These are phyloP conservation scores for Phortica magna DNA, from an alignment of 2,888 invertebrate genomes.

Conservation along the genomic window DNA sequence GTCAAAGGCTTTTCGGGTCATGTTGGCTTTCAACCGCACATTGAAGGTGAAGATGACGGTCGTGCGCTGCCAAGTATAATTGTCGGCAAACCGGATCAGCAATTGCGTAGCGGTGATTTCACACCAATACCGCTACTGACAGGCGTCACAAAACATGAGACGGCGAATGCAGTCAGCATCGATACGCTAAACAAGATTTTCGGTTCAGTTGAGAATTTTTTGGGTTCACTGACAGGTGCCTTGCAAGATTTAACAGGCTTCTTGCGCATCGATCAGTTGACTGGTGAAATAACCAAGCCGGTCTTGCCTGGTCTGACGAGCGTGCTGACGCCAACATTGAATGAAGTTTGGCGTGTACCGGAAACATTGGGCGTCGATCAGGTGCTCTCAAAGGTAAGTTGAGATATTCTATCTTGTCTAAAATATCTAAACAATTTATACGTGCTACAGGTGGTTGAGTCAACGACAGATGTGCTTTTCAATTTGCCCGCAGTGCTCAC, in stretches of 20 bases:
- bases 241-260: constrained; percentile 65
- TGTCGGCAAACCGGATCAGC: constrained; percentile 81
- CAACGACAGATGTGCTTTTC: constrained; percentile 85
- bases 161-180: constrained; percentile 76
- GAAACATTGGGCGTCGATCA: constrained; percentile 66
- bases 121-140: constrained; percentile 84
- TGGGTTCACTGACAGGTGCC: constrained; percentile 67
- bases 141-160: constrained; percentile 87
- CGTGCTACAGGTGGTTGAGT: constrained; percentile 65
- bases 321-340: constrained; percentile 64
- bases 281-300: constrained; percentile 68
- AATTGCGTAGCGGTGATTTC: constrained; percentile 80
- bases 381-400: constrained; percentile 69
- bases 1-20: constrained; percentile 83
- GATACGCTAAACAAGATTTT: constrained; percentile 66
- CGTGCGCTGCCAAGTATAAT: constrained; percentile 84
- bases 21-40: constrained; percentile 83
- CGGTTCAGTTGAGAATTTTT: constrained; percentile 71
- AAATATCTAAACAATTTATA: neutral
- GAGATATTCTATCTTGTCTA: neutral
- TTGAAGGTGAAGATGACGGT: constrained; percentile 83
- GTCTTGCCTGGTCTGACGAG: constrained; percentile 67
- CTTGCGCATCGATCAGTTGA: constrained; percentile 68
- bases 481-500: constrained; percentile 87
- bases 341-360: constrained; percentile 73